Conservation (phyloP, 2,797 vertebrate genomes). For the Brachyrhaphis roseni region DNA sequence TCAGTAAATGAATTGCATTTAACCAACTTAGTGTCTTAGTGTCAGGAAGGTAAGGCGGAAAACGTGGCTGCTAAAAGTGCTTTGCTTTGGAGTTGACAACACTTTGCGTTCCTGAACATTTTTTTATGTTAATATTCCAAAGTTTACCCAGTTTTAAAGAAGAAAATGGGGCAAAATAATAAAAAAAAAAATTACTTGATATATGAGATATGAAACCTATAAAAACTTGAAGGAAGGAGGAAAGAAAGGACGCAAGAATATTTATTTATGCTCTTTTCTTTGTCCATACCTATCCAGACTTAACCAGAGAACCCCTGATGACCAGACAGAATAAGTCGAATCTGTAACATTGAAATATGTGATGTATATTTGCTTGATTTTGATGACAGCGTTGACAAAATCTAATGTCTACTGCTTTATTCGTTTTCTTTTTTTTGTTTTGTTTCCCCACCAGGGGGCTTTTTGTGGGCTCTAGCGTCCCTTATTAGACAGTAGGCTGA, state of each 20-base stretch:
- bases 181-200: background rate
- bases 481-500: too few species aligned
- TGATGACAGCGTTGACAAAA: too few species aligned
- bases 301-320: background rate
- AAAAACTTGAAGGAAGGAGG: background rate
- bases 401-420: too few species aligned
- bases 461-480: too few species aligned
- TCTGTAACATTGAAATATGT: too few species aligned
- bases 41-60: slow-evolving; percentile 23
- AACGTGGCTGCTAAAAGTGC: slow-evolving; percentile 24
- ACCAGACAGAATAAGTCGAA: background rate
- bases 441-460: too few species aligned
- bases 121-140: background rate
- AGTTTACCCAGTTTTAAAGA: background rate
- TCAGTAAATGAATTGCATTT: slow-evolving; percentile 31
- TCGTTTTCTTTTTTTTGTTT: too few species aligned
- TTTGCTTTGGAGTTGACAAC: background rate
- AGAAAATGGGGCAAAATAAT: background rate
- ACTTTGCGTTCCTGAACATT: background rate
- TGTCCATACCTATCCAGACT: background rate
- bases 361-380: too few species aligned
- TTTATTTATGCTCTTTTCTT: background rate
- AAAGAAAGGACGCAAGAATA: background rate
- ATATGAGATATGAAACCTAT: background rate
- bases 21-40: slow-evolving; percentile 23